Base-by-base conservation (phyloP, 2,113 vertebrate species). In the Micronycteris hirsuta region DNA sequence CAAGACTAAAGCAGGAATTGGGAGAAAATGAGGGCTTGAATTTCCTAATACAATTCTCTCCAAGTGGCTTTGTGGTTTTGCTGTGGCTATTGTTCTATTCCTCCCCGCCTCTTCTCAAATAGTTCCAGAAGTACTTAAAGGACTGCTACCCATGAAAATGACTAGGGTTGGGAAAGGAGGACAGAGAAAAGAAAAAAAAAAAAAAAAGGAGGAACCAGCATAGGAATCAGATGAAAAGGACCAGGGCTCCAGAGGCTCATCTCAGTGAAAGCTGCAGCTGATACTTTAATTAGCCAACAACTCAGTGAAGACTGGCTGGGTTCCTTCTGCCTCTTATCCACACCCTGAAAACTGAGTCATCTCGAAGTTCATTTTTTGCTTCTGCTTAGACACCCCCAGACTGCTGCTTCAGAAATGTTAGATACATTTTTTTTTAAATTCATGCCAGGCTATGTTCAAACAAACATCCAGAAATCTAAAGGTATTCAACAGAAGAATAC, bases 311-410 rank as follows among this genome's bases (percentile, higher is more conserved):
- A 77, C 95, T 86, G 88, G 93, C 97, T 74, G 68, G 92, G 56
- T 36, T 97, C 73, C 96, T 95, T 94, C 54, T 36, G 92, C 96
- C 81, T 96, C 70, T 85, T 43, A 91, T 47, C 73, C 88, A 96
- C 94, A 91, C 96, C 95, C 95, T 97, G 86, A 96, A 92, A 96
- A 93, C 91, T 96, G 97, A 97, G 88, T 98, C 97, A 97, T 96
- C 70, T 81, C 87, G 67, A 95, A 96, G 68, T 96, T 97, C 96
- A 94, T 92, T 96, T 84, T 97, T 94, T 95, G 91, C 89, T 96
- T 92, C 49, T 49, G 90, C 63, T 80, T 33, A 83, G 43, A 96
- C 86, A 90, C 87, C 86, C 82, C 67, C 91, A 77, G 67, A 58
- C 56, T 56, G 38, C 88, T 76, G 24, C 89, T 94, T 86, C 67